Percentiles rank a stretch among this genome's conserved stretches.
phyloP scores from a whole-genome alignment of 1,140 invertebrate genomes.

The Listronotus oregonensis region DNA sequence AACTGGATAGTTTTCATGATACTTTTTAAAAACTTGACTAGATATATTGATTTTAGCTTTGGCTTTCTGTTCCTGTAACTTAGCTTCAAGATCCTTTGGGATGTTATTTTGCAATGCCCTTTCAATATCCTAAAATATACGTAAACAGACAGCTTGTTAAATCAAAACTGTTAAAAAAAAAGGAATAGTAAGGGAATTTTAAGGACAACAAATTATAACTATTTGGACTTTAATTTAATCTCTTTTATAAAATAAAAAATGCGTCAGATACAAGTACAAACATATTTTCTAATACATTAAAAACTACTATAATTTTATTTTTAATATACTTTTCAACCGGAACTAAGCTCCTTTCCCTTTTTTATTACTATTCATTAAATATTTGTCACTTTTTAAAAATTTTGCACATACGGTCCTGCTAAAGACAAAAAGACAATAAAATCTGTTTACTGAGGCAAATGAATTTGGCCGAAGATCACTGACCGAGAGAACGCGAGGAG shows the following conservation, averaged over 20 bases:
- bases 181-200: not conserved
- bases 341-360: too few species aligned
- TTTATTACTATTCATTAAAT: too few species aligned
- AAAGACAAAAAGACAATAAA: too few species aligned
- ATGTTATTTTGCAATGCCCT: conserved; percentile 59
- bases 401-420: too few species aligned
- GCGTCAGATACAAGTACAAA: too few species aligned
- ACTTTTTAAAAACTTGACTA: conserved; percentile 24
- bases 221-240: conserved; percentile 52
- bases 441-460: too few species aligned
- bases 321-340: too few species aligned
- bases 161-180: conserved; percentile 53
- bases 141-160: conserved; percentile 63
- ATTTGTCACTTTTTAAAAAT: too few species aligned
- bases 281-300: too few species aligned
- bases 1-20: conserved; percentile 39
- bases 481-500: too few species aligned
- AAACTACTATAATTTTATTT: too few species aligned
- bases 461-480: too few species aligned
- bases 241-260: conserved; percentile 63
- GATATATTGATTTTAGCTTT: conserved; percentile 56
- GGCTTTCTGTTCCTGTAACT: conserved; percentile 60
- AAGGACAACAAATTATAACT: not conserved
- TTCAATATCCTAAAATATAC: conserved; percentile 58
- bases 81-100: conserved; percentile 60